Evolutionary conservation across 2,113 vertebrate species (phyloP), one percentile per base, ranked within the genome.

Genomic region (Sturnus vulgaris): DNA sequence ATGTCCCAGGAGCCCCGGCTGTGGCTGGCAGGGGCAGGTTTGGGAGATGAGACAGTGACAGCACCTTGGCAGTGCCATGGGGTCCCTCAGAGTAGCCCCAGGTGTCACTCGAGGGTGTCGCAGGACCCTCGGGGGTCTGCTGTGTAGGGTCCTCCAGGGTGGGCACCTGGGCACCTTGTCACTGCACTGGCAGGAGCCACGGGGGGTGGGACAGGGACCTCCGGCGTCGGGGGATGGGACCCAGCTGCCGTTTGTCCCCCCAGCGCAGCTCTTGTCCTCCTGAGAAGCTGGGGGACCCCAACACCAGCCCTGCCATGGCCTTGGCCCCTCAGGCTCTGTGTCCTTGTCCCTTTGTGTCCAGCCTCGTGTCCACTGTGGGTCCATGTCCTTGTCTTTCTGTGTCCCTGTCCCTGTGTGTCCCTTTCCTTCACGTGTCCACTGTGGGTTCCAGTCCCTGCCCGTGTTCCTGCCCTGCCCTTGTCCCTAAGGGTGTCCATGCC

Each of bases 201-300:
- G 2, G 9, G 11, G 56, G 27, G 33, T 27, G 57, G 73, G 21
- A 61, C 35, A 3, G 7, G 44, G 35, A 33, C 46, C 33, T 30
- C 14, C 1, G 2, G 42, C 33, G 15, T 18, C 3, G 1, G 13
- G 72, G n/a, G 27, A 2, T 3, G 20, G 55, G n/a, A 59, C 42
- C 20, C 72, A 31, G 3, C 57, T 61, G 22, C 28, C 2, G 0
- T 40, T 25, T 77, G 75, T 40, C 24, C 46, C 46, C 57, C 3
- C 23, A 16, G 0, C 3, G 1, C 8, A 30, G 47, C 47, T 63
- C 37, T 28, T 22, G 59, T 52, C 30, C 6, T 5, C 10, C 46
- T 22, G 7, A 11, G 44, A 3, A 50, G 35, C 55, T 23, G 72
- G 33, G 42, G 22, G 17, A 52, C 18, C 30, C 57, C 21, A 60